Conservation (phyloP, 2,113 vertebrate genomes). For the Otis tarda region DNA sequence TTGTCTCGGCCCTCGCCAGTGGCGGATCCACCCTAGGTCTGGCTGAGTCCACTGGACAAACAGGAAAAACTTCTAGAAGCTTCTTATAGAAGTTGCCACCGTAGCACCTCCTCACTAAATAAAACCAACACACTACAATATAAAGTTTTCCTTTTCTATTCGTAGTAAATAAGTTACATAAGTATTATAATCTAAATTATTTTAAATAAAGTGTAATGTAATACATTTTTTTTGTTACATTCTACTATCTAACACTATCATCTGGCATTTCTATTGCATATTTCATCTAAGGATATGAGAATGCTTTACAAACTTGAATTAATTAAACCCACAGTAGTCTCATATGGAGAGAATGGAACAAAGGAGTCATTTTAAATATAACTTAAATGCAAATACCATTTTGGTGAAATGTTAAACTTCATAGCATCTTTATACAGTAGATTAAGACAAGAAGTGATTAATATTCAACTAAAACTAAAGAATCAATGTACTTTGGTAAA, state of each 20-base stretch:
- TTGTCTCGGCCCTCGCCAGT: no score
- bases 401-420: neutral
- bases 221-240: neutral
- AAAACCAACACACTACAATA: no score
- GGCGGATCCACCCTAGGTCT: no score
- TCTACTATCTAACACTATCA: neutral
- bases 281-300: neutral
- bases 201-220: neutral
- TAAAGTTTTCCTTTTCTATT: neutral
- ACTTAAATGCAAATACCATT: neutral
- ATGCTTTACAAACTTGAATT: neutral
- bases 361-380: neutral
- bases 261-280: neutral
- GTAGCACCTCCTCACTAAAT: no score
- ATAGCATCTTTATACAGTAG: neutral
- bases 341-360: neutral
- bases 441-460: neutral
- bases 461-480: neutral
- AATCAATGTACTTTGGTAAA: neutral
- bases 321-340: slow-evolving; percentile 9
- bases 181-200: neutral
- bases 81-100: no score
- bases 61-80: no score
- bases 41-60: no score
- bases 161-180: neutral